phyloP scores from a whole-genome alignment of 2,113 vertebrate species.

The Monopterus albus region DNA sequence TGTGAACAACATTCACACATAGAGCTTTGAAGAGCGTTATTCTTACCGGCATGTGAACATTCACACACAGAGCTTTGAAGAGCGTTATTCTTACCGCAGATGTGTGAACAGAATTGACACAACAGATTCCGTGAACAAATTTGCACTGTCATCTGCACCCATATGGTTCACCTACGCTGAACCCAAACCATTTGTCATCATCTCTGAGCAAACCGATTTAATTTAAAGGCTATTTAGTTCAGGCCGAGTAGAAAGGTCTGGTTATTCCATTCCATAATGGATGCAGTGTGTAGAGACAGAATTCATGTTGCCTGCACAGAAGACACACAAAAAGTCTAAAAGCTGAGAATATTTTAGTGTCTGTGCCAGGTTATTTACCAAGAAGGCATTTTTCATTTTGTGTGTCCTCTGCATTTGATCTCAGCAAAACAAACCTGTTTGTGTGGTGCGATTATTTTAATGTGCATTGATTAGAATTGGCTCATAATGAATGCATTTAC shows the following conservation, averaged over 20 bases:
- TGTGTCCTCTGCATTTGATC: slow-evolving; percentile 1
- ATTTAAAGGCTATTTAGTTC: slow-evolving; percentile 11
- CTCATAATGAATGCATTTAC: slow-evolving; percentile 6
- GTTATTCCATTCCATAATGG: too few species aligned
- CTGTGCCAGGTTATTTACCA: not conserved
- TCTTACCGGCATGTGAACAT: too few species aligned
- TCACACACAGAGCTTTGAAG: not conserved
- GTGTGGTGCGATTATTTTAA: slow-evolving; percentile 24
- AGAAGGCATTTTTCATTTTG: not conserved
- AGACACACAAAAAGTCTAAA: not conserved
- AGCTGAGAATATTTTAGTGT: not conserved
- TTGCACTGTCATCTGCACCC: not conserved
- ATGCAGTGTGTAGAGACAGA: not conserved
- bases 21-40: not conserved
- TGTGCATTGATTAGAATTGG: slow-evolving; percentile 1
- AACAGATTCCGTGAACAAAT: accelerated
- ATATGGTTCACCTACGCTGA: not conserved
- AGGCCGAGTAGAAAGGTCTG: not conserved
- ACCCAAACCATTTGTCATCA: not conserved
- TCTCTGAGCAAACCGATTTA: not conserved
- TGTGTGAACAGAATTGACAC: not conserved
- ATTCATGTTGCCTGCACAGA: not conserved
- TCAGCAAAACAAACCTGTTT: not conserved
- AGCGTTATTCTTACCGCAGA: not conserved
- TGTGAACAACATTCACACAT: too few species aligned